phyloP scores from a whole-genome alignment of 2,888 invertebrate species.

The Drosophila affinis region DNA sequence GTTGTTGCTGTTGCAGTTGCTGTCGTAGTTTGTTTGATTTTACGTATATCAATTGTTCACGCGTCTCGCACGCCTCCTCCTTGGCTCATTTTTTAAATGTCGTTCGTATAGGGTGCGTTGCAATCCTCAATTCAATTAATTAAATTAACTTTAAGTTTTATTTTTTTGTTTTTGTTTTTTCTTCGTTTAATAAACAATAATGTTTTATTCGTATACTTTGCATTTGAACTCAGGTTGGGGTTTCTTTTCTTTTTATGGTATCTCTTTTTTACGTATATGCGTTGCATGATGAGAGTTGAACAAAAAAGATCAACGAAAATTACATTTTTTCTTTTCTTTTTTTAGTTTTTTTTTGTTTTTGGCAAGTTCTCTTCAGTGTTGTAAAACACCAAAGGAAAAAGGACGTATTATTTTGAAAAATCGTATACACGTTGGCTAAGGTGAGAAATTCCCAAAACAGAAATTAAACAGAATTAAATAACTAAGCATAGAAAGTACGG shows the following conservation, averaged over 20 bases:
- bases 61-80: constrained; percentile 51
- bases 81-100: constrained; percentile 79
- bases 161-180: constrained; percentile 48
- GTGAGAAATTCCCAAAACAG: constrained; percentile 57
- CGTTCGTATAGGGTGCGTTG: constrained; percentile 81
- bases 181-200: constrained; percentile 69
- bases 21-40: constrained; percentile 55
- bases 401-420: constrained; percentile 75
- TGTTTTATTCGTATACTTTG: constrained; percentile 84
- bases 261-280: constrained; percentile 75
- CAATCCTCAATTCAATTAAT: constrained; percentile 71
- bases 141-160: constrained; percentile 71
- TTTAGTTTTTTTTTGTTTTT: constrained; percentile 38
- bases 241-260: constrained; percentile 47
- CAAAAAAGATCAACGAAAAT: constrained; percentile 43
- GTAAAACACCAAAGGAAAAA: constrained; percentile 69
- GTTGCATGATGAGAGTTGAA: constrained; percentile 65
- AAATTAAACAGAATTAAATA: constrained; percentile 24
- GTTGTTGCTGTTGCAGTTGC: constrained; percentile 45
- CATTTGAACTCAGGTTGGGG: constrained; percentile 84
- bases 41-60: constrained; percentile 63
- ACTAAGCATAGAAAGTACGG: constrained; percentile 37
- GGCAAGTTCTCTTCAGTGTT: constrained; percentile 70
- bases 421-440: constrained; percentile 73
- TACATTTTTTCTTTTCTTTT: constrained; percentile 8